Evolutionary conservation across 2,797 vertebrate species (phyloP).

Genomic region (Cygnus olor): DNA sequence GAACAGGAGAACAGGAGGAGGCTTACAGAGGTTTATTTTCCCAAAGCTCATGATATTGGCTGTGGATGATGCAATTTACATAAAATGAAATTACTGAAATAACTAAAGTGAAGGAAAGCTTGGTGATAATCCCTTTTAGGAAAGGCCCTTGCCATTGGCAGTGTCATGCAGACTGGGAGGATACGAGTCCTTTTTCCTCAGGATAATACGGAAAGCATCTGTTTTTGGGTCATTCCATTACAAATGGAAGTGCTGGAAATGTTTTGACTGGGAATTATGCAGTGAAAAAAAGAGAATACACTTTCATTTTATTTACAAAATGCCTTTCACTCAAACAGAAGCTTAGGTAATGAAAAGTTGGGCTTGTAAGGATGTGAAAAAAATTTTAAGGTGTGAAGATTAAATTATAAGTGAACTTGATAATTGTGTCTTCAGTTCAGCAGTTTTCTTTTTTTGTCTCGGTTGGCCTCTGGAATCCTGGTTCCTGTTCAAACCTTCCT

Average conservation of each 20-base stretch:
- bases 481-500: neutral
- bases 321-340: neutral
- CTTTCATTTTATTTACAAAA: neutral
- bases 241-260: neutral
- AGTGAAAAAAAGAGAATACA: neutral
- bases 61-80: neutral
- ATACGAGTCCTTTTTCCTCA: neutral
- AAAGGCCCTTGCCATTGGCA: neutral
- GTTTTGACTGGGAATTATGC: neutral
- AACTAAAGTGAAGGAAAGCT: neutral
- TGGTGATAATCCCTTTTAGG: neutral
- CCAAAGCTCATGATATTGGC: neutral
- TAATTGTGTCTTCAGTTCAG: neutral
- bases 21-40: neutral
- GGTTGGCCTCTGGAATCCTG: neutral
- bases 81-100: neutral
- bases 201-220: neutral
- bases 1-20: neutral
- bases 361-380: neutral
- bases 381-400: neutral
- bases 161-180: neutral
- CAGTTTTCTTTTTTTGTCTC: neutral
- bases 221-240: neutral
- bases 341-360: neutral
- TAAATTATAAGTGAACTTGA: neutral